Base-by-base conservation (phyloP, 2,797 vertebrate genomes). In the Scarus forsteni region DNA sequence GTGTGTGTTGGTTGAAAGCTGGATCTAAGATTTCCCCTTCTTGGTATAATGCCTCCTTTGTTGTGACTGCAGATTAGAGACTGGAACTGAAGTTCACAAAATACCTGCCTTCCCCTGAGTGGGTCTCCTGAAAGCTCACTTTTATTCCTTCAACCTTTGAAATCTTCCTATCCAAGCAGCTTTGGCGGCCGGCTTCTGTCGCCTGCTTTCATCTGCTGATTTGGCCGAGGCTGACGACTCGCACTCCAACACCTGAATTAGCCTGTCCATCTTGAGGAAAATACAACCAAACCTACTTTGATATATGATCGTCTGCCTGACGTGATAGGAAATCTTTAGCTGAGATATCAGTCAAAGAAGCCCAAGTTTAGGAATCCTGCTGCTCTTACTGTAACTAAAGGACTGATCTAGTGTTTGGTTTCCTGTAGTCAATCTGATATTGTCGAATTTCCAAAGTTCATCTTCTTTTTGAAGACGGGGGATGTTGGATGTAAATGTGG, bases 91-190 rank as follows among this genome's bases (percentile, higher is more conserved):
- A 91, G 88, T 90, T 85, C 84, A 91, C 84, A 79, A 50, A 87
- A 68, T 75, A 86, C 82, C 85, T 80, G 86, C 88, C 79, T 64
- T 79, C 91, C 87, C 90, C 76, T 73, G 86, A 88, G 92, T 91
- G 84, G 83, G 89, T 90, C 70, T 91, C 92, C 93, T 96, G 92
- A 92, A 92, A 93, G 93, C 90, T 59, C 82, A 87, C 89, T 88
- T 89, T 88, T 85, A 86, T 88, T 80, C 77, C 66, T 91, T 91
- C 88, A 93, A 83, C 87, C 88, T 94, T 93, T 92, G 89, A 95
- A 95, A 93, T 73, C 7, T 72, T 73, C 49, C 81, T 81, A 83
- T 66, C 2, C 7, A 60, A 68, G 75, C 59, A 1, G 71, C 66
- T 15, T 43, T 64, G 48, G 66, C 56, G 3, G 68, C 44, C 56